Conservation (phyloP, 2,113 vertebrate species). For the Scatophagus argus region DNA sequence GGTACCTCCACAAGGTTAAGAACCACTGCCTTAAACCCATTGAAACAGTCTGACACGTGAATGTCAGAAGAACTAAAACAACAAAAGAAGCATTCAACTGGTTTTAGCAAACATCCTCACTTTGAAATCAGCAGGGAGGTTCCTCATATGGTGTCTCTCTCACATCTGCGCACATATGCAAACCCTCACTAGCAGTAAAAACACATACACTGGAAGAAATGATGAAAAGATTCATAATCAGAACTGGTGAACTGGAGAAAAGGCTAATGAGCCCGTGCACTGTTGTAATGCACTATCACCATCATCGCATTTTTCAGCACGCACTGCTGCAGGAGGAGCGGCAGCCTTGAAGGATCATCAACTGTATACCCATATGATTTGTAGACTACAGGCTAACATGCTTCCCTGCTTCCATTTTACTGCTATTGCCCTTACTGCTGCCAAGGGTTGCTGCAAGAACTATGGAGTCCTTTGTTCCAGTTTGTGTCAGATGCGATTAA, state of each 20-base stretch:
- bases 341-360: conserved; percentile 27
- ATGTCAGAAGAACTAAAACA: not conserved
- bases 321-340: not conserved
- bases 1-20: no score
- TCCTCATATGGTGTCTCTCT: not conserved
- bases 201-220: not conserved
- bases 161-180: conserved; percentile 1
- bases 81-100: not conserved
- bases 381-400: conserved; percentile 17
- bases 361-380: not conserved
- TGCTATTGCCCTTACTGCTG: not conserved
- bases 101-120: not conserved
- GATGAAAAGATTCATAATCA: conserved; percentile 54
- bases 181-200: not conserved
- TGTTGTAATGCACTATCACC: conserved; percentile 28
- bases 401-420: conserved; percentile 18
- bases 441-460: conserved; percentile 14
- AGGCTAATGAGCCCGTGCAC: conserved; percentile 42
- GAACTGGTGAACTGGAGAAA: conserved; percentile 48
- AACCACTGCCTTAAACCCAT: no score
- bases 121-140: conserved; percentile 6
- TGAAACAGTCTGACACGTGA: not conserved
- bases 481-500: conserved; percentile 28
- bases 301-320: conserved; percentile 9
- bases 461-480: conserved; percentile 14